A percentile compares a stretch with the other conserved stretches of the same genome.
These are phyloP conservation scores for Anoplophora glabripennis DNA, from an alignment of 1,140 invertebrate genomes.

Conservation along the genomic window DNA sequence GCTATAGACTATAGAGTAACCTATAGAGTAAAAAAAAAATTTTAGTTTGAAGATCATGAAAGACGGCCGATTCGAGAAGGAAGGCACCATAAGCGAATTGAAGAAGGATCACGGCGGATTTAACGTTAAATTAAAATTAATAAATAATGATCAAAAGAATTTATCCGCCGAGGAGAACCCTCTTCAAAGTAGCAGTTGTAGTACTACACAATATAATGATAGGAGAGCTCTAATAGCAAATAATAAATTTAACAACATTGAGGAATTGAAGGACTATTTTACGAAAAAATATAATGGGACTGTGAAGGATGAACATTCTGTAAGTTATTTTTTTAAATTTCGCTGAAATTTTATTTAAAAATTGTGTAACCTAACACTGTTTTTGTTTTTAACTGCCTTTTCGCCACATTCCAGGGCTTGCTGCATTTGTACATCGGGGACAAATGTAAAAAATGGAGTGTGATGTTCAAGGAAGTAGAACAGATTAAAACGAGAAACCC, in stretches of 20 bases:
- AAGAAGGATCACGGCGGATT: constrained; percentile 53
- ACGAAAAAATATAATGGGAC: constrained; percentile 21
- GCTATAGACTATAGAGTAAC: background rate
- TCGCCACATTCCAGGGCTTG: constrained; percentile 16
- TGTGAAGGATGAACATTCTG: constrained; percentile 32
- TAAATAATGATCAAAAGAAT: background rate
- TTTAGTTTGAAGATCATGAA: constrained; percentile 77
- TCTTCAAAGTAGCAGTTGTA: background rate
- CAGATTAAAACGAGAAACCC: constrained; percentile 12
- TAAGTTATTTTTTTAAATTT: constrained; percentile 11
- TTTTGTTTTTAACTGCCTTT: background rate
- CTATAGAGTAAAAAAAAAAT: background rate
- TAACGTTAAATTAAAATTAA: constrained; percentile 50
- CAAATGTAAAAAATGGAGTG: constrained; percentile 16
- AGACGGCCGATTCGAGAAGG: constrained; percentile 62
- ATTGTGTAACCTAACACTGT: background rate
- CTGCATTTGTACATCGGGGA: constrained; percentile 22
- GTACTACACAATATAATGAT: constrained; percentile 4
- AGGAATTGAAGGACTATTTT: constrained; percentile 18
- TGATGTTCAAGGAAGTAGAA: constrained; percentile 21
- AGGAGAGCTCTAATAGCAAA: background rate
- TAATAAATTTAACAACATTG: background rate
- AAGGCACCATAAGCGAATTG: constrained; percentile 51
- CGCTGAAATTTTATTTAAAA: background rate
- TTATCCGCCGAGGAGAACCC: constrained; percentile 1